A percentile compares a stretch with the other conserved stretches of the same genome.
These are phyloP conservation scores for Melipona beecheii DNA, from an alignment of 2,888 invertebrate species.

Conservation along the genomic window DNA sequence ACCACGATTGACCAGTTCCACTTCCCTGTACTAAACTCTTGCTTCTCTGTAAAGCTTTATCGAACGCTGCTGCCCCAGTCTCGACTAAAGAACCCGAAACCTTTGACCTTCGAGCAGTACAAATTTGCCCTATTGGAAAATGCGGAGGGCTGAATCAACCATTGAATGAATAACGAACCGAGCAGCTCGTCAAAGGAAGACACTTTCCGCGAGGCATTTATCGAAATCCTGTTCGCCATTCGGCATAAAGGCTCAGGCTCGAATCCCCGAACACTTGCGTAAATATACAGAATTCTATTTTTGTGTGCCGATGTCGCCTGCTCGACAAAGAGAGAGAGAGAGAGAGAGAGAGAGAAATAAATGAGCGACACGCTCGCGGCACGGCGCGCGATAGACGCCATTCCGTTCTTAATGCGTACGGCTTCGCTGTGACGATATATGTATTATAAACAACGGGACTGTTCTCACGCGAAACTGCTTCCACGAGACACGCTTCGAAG, in stretches of 20 bases:
- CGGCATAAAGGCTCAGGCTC: neutral
- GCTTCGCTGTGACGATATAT: conserved; percentile 48
- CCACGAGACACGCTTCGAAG: conserved; percentile 1
- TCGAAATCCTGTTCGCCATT: conserved; percentile 10
- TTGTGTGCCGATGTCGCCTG: conserved; percentile 6
- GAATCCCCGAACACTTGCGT: conserved; percentile 10
- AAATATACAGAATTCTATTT: conserved; percentile 36
- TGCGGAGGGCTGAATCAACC: neutral
- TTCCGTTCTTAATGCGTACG: conserved; percentile 38
- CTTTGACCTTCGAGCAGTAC: neutral
- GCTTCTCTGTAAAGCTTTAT: neutral
- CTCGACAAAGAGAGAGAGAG: neutral
- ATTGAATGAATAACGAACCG: neutral
- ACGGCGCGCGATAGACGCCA: neutral
- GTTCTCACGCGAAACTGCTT: conserved; percentile 11
- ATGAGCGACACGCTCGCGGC: conserved; percentile 26
- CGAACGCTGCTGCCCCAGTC: no score
- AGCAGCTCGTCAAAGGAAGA: neutral
- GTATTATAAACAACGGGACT: conserved; percentile 38
- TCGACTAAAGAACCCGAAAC: neutral
- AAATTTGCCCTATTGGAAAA: neutral
- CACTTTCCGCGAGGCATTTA: neutral
- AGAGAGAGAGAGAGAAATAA: neutral
- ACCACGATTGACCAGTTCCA: no score
- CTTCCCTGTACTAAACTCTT: no score